These are phyloP conservation scores for Uropetala carovei DNA, from an alignment of 2,888 invertebrate genomes.

Conservation along the genomic window DNA sequence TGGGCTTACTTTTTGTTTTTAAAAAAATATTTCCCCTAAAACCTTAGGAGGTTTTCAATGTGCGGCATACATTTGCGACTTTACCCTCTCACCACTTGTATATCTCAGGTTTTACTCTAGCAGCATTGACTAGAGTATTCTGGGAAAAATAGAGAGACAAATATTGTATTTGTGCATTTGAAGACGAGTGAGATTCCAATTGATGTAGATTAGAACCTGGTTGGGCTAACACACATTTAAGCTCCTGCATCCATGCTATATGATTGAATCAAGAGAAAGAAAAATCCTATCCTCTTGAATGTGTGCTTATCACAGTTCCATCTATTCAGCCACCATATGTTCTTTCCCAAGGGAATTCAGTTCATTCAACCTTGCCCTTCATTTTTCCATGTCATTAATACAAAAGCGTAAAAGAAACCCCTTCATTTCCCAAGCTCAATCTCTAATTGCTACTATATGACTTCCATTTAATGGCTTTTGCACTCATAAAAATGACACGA, in stretches of 20 bases:
- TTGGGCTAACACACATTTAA: slow-evolving; percentile 56
- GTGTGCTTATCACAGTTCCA: slow-evolving; percentile 55
- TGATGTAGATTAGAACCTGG: slow-evolving; percentile 42
- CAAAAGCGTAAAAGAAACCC: slow-evolving; percentile 50
- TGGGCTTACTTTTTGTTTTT: slow-evolving; percentile 21
- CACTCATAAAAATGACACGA: slow-evolving; percentile 54
- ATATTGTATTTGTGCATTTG: slow-evolving; percentile 56
- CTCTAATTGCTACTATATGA: neutral
- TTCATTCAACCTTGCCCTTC: slow-evolving; percentile 21
- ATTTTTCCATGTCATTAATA: slow-evolving; percentile 38
- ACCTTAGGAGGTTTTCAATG: slow-evolving; percentile 44
- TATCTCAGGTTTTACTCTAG: slow-evolving; percentile 47
- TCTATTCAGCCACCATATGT: slow-evolving; percentile 13
- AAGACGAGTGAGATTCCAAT: slow-evolving; percentile 47
- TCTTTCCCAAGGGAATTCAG: slow-evolving; percentile 12
- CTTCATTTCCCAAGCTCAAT: slow-evolving; percentile 22
- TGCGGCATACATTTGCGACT: slow-evolving; percentile 49
- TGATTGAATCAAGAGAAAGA: neutral
- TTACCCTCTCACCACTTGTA: slow-evolving; percentile 52
- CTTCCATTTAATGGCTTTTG: slow-evolving; percentile 25
- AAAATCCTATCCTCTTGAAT: slow-evolving; percentile 42
- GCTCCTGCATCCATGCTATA: slow-evolving; percentile 43
- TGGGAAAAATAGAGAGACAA: slow-evolving; percentile 52
- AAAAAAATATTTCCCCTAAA: slow-evolving; percentile 52
- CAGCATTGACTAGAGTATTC: slow-evolving; percentile 34